These are phyloP conservation scores for Lycocerus yunnanus DNA, from an alignment of 2,888 invertebrate species.

Conservation along the genomic window DNA sequence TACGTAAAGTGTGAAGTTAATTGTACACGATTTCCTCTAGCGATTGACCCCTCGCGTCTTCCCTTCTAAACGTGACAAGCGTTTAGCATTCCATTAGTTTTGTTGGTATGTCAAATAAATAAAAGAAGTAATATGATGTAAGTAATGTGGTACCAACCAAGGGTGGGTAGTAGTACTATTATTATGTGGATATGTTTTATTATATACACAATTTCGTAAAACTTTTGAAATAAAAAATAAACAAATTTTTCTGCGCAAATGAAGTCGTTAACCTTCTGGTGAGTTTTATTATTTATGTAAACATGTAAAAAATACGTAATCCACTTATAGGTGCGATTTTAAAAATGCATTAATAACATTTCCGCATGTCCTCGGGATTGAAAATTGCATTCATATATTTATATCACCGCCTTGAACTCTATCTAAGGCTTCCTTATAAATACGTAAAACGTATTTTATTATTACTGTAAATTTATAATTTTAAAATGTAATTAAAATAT, in stretches of 20 bases:
- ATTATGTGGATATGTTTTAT: no score
- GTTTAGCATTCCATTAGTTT: no score
- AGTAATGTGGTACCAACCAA: no score
- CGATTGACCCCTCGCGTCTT: no score
- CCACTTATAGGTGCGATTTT: slow-evolving; percentile 33
- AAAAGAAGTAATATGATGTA: no score
- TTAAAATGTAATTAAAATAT: slow-evolving; percentile 42
- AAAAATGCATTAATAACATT: slow-evolving; percentile 38
- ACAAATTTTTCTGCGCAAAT: neutral
- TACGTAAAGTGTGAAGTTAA: no score
- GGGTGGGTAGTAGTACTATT: no score
- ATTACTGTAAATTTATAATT: neutral
- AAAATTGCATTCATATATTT: slow-evolving; percentile 39
- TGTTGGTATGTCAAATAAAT: no score
- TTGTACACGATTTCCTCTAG: no score
- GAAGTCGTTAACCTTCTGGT: neutral
- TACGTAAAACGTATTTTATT: slow-evolving; percentile 19
- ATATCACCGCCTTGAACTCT: slow-evolving; percentile 46
- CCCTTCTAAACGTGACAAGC: no score
- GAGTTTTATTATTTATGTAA: neutral
- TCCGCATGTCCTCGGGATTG: slow-evolving; percentile 40
- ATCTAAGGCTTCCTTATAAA: slow-evolving; percentile 39
- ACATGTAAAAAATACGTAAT: slow-evolving; percentile 4
- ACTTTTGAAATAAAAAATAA: neutral
- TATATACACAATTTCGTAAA: neutral